Evolutionary conservation across 2,113 vertebrate species (phyloP).

Genomic region (Lepisosteus osseus): DNA sequence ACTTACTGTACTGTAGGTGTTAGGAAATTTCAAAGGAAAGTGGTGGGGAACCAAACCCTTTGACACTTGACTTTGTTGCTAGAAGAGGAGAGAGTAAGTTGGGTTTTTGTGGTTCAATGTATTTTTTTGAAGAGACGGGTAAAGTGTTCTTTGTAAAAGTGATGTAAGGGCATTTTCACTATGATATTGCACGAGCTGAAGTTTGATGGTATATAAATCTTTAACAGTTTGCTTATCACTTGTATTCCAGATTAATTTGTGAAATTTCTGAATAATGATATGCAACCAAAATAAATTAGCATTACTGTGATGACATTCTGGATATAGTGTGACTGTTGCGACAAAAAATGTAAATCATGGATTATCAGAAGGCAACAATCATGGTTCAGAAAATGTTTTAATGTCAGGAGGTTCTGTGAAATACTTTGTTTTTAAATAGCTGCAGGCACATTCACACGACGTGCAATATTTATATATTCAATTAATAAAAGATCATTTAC

Average conservation of each 20-base stretch:
- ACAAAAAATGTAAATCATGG: constrained; percentile 16
- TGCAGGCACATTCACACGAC: constrained; percentile 45
- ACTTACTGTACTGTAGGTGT: constrained; percentile 26
- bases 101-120: constrained; percentile 42
- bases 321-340: constrained; percentile 34
- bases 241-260: constrained; percentile 70
- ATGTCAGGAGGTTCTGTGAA: constrained; percentile 22
- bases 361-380: constrained; percentile 8
- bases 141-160: constrained; percentile 18
- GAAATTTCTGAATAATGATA: constrained; percentile 70
- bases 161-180: constrained; percentile 36
- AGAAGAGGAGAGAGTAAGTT: constrained; percentile 20
- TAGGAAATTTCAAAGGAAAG: constrained; percentile 45
- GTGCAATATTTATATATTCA: constrained; percentile 71
- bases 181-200: constrained; percentile 53
- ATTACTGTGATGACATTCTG: constrained; percentile 67
- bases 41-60: constrained; percentile 24
- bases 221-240: constrained; percentile 56
- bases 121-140: constrained; percentile 27
- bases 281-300: constrained; percentile 81
- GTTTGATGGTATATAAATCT: constrained; percentile 54
- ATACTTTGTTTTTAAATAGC: constrained; percentile 34
- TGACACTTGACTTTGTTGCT: constrained; percentile 40
- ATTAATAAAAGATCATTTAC: constrained; percentile 56
- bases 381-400: constrained; percentile 17